Evolutionary conservation across 1,140 invertebrate genomes (phyloP).

Genomic region (Monochamus saltuarius): DNA sequence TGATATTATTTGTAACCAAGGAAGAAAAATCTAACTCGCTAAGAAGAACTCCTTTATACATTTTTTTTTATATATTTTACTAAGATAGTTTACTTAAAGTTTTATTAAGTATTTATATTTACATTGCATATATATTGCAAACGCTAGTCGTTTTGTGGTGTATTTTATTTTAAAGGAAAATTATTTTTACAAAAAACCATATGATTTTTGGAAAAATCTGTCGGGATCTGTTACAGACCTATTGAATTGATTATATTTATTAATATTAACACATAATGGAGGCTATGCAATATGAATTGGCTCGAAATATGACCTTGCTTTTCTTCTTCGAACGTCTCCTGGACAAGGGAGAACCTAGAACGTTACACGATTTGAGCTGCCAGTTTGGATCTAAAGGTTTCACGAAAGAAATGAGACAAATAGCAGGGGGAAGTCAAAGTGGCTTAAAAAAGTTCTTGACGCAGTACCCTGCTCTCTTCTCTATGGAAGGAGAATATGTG

Average conservation of each 20-base stretch:
- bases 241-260: neutral
- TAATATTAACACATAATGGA: slow-evolving; percentile 64
- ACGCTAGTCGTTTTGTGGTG: too few relatives aligned
- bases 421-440: slow-evolving; percentile 91
- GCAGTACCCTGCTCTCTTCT: slow-evolving; percentile 90
- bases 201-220: neutral
- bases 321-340: slow-evolving; percentile 94
- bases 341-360: slow-evolving; percentile 90
- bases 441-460: slow-evolving; percentile 86
- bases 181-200: neutral
- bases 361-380: slow-evolving; percentile 93
- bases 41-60: neutral
- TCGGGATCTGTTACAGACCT: neutral
- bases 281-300: slow-evolving; percentile 89
- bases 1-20: slow-evolving; percentile 8
- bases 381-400: slow-evolving; percentile 96
- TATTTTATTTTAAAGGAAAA: too few relatives aligned
- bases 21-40: neutral
- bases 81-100: too few relatives aligned
- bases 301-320: slow-evolving; percentile 89
- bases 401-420: slow-evolving; percentile 93
- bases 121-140: too few relatives aligned
- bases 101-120: too few relatives aligned
- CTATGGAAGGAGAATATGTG: slow-evolving; percentile 89
- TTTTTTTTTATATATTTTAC: too few relatives aligned